Base-by-base conservation (phyloP, 2,113 vertebrate genomes). In the Nycticryphes semicollaris region DNA sequence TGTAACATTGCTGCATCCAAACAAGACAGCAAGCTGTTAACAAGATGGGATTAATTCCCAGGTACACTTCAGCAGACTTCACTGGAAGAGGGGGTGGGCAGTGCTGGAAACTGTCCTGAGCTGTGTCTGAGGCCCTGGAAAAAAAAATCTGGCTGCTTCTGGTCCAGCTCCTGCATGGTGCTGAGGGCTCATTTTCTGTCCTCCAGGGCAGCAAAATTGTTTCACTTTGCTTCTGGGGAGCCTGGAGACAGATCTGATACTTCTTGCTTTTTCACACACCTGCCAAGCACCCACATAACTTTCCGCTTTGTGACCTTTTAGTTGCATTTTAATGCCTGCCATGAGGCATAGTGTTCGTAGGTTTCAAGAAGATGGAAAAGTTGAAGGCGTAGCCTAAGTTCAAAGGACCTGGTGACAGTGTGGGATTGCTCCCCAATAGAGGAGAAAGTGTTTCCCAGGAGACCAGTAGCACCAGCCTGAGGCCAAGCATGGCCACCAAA, bases 341-440 rank as follows among this genome's bases (percentile, higher is more conserved):
- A 35, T 0, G 0, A 41, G 13, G 12, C 18, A 30, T 7, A 14
- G 33, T 19, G 6, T 45, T 37, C 54, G 20, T 37, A 63, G 45
- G 23, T 41, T 24, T 20, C 20, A 39, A 37, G 57, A 37, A 79
- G 14, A 43, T 8, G 37, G 6, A 79, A 64, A 51, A 69, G 41
- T 28, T 57, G 73, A 59, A 79, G 43, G 14, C 43, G 28, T 11
- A 31, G 56, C 35, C 62, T 30, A 35, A 28, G 47, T 54, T 79
- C 31, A 77, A 43, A 70, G 31, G 19, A n/a, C 15, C 8, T 14
- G 6, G 18, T 72, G 14, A 18, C 51, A 54, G n/a, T 1, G 3
- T 28, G 11, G 45, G 45, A 48, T n/a, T 64, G 35, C 67, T 60
- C 6, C 25, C 11, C 37, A 45, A 18, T 6, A 0, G 31, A 4